Conservation (phyloP, 2,797 vertebrate species). For the Microctenopoma lineatum region DNA sequence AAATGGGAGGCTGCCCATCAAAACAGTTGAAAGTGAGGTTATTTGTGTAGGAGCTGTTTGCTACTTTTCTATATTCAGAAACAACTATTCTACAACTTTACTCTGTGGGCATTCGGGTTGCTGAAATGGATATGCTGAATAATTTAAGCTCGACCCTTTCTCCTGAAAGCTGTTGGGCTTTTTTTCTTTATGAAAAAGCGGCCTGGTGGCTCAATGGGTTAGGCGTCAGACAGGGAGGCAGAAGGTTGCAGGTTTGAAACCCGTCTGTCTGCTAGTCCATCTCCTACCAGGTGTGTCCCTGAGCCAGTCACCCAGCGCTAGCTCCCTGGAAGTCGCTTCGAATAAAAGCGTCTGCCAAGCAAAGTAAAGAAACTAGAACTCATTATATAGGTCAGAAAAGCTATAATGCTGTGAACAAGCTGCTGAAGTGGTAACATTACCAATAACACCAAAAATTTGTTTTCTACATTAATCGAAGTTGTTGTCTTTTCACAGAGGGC, state of each 20-base stretch:
- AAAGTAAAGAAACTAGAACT: neutral
- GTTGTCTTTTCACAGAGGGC: slow-evolving; percentile 79
- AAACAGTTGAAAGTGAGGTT: neutral
- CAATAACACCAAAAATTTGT: neutral
- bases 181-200: neutral
- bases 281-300: too few relatives aligned
- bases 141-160: neutral
- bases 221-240: too few relatives aligned
- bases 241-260: too few relatives aligned
- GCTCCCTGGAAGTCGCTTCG: too few relatives aligned
- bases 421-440: neutral
- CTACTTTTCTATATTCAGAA: neutral
- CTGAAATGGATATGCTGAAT: neutral
- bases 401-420: neutral
- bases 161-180: neutral
- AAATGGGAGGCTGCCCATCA: neutral
- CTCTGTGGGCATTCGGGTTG: neutral
- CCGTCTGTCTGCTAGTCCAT: too few relatives aligned
- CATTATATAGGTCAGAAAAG: slow-evolving; percentile 1
- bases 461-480: slow-evolving; percentile 18
- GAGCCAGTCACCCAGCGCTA: too few relatives aligned
- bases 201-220: too few relatives aligned
- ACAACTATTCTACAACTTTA: neutral
- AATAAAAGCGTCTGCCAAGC: too few relatives aligned
- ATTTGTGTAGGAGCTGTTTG: neutral